Evolutionary conservation across 2,888 invertebrate genomes (phyloP), one percentile per base, ranked within the genome.

Genomic region (Falcaria lacertinaria): DNA sequence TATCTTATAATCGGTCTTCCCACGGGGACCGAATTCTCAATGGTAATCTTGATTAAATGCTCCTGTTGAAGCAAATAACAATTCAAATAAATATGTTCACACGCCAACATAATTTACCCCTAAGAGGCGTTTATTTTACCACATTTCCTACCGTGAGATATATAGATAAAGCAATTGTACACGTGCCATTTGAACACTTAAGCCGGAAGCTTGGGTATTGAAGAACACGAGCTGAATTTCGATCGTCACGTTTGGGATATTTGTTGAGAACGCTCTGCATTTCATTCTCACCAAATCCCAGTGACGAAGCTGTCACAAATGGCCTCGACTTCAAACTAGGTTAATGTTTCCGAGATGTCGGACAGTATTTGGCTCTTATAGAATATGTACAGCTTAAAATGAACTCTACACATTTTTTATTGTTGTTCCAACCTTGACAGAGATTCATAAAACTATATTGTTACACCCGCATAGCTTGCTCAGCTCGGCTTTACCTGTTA

Each of bases 281-380:
- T 50, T 49, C 47, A 43, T 50, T 56, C 50, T 62, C 50, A 50
- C 52, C 60, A 52, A 67, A 68, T 69, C 60, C 61, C 60, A 64
- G 61, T 74, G 71, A 71, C 73, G 65, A 57, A 70, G 65, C 74
- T 64, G 69, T 73, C 69, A 64, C 54, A 64, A 50, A 60, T 60
- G 75, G 64, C 79, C 80, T 80, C 74, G 69, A 64, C 55, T 71
- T 69, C 64, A 71, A 86, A 83, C 73, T 85, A 68, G 83, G 84
- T 82, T 85, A 86, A 87, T 81, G 80, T 74, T 66, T 73, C 64
- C 66, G 60, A 69, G 64, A 85, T 82, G 77, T 80, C 65, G 80
- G 70, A 66, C 80, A 62, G 71, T 69, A 69, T 78, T 82, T 74
- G 71, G 64, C 58, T 68, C 64, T 60, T 62, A 69, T 68, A 66